A percentile compares a stretch with the other conserved stretches of the same genome.
Conservation (phyloP, 2,113 vertebrate species). For the Chloropsis hardwickii region DNA sequence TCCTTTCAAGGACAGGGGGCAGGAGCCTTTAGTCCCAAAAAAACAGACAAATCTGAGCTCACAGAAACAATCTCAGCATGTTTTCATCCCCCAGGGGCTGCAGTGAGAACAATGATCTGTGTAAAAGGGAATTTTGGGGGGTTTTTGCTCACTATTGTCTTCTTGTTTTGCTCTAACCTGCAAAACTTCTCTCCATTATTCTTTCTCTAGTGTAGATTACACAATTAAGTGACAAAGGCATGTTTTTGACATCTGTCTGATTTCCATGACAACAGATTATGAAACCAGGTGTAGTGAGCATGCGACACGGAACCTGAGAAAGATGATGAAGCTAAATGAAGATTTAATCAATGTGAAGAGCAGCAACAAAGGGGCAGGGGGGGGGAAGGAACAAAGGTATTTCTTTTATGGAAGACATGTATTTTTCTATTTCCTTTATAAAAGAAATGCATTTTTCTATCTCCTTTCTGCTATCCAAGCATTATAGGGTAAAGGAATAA, state of each 20-base stretch:
- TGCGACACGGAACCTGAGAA: neutral
- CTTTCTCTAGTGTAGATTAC: conserved; percentile 8
- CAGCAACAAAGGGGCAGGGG: neutral
- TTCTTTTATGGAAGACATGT: neutral
- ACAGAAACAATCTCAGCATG: neutral
- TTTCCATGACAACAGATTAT: conserved; percentile 73
- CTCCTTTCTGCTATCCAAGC: neutral
- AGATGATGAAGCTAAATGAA: conserved; percentile 30
- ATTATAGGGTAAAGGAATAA: neutral
- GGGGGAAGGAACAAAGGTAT: neutral
- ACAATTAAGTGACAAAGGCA: conserved; percentile 37
- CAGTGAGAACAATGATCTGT: neutral
- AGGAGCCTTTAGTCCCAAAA: neutral
- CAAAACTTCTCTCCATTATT: neutral
- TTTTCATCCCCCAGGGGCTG: neutral
- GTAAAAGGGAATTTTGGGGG: neutral
- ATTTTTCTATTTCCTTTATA: neutral
- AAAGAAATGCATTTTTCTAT: neutral
- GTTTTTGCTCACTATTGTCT: neutral
- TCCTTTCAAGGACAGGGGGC: neutral
- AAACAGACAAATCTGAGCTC: neutral
- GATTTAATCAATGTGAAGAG: conserved; percentile 27
- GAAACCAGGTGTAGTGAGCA: conserved; percentile 39
- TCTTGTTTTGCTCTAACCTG: neutral
- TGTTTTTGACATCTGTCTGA: conserved; percentile 68